These are phyloP conservation scores for Drosophila leonis DNA, from an alignment of 2,888 invertebrate species.

Conservation along the genomic window DNA sequence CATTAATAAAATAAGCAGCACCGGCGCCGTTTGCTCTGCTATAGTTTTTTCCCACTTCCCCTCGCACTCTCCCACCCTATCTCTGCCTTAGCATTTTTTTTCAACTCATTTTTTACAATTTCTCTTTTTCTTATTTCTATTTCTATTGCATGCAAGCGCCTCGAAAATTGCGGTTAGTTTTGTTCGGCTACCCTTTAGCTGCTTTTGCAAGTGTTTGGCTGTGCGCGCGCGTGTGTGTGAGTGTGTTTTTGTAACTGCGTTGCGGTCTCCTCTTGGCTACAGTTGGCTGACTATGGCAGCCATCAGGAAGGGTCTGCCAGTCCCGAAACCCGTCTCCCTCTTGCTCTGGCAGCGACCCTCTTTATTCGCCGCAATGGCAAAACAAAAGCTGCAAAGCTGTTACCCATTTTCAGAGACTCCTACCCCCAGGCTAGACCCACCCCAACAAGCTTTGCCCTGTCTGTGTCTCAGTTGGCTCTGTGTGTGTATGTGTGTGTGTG, in stretches of 20 bases:
- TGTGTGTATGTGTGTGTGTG: not conserved
- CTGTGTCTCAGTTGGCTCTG: conserved; percentile 39
- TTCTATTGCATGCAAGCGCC: conserved; percentile 75
- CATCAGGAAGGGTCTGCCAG: conserved; percentile 11
- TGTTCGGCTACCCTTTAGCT: conserved; percentile 43
- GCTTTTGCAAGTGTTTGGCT: conserved; percentile 53
- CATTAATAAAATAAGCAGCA: conserved; percentile 74
- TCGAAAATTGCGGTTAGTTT: conserved; percentile 81
- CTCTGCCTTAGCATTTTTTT: not conserved
- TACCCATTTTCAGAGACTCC: conserved; percentile 58
- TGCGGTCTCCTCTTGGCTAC: conserved; percentile 61
- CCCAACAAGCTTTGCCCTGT: conserved; percentile 72
- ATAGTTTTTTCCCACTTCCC: conserved; percentile 15
- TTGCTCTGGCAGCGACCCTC: conserved; percentile 3
- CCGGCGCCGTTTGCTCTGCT: conserved; percentile 40
- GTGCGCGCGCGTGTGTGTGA: conserved; percentile 17
- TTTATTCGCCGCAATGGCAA: conserved; percentile 60
- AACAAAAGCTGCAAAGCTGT: conserved; percentile 80
- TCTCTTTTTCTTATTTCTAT: conserved; percentile 36
- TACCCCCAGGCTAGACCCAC: conserved; percentile 50
- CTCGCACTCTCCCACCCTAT: not conserved
- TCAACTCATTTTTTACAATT: conserved; percentile 6
- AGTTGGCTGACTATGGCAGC: conserved; percentile 57
- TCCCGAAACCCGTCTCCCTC: not conserved
- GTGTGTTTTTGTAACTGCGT: conserved; percentile 68